Evolutionary conservation across 92 coral and sea anemone genomes (phyloP), one percentile per base, ranked within the genome.

Genomic region (Nematostella vectensis): DNA sequence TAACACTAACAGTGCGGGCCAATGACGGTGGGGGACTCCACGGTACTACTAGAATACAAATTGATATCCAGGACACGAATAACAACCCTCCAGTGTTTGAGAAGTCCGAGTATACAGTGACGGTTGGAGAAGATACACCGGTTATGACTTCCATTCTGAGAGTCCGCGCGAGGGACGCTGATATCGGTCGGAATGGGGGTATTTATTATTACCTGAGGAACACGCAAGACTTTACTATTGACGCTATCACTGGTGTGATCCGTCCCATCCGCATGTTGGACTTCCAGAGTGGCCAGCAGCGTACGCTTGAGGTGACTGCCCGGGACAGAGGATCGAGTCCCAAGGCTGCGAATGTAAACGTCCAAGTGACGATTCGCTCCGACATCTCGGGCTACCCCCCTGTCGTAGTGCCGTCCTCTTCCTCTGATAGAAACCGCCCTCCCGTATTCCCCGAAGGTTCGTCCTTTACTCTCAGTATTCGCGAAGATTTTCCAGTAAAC

Each of bases 181-280:
- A 85, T 64, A 54, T 55, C 19, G 88, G 95, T 0, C 40, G 65
- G 0, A 85, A 85, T 17, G 95, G 95, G 2, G 95, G 83, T 16
- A 24, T 85, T 11, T 85, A 75, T 47, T 85, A 85, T 55, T 85
- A 29, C 38, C 31, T 75, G 8, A 55, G 47, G 2, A 39, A 55
- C 24, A 45, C 29, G 18, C 63, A 62, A 16, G 55, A 54, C 2
- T 85, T 85, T 31, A 54, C 80, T 4, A 84, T 85, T 18, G 86
- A 80, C 54, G 78, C 95, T 25, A 65, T 72, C 19, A 85, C 87
- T 45, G 95, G 95, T 1, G 76, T 61, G 11, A 44, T 85, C 19
- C 65, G 50, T 61, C 83, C 75, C 29, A 88, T 69, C 0, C 63
- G 56, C 10, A 59, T 67, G 24, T 70, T 85, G 28, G 70, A 67